Evolutionary conservation across 2,888 invertebrate species (phyloP).

Genomic region (Zhuqinia jingwanae): DNA sequence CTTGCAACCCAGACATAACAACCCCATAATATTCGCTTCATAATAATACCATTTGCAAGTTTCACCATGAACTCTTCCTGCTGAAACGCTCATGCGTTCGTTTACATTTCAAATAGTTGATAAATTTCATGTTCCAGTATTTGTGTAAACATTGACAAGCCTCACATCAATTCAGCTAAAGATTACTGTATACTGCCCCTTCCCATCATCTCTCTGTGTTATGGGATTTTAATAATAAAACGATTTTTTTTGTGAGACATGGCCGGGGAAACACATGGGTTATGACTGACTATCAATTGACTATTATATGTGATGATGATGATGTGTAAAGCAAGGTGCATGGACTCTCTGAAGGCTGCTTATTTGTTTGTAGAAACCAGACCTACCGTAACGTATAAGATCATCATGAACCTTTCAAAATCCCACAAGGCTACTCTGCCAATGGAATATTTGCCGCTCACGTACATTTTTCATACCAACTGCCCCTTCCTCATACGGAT

Average conservation of each 20-base stretch:
- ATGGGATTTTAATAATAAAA: neutral
- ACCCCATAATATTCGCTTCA: too few species aligned
- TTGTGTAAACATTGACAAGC: neutral
- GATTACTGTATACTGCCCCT: too few species aligned
- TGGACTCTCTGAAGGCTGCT: slow-evolving; percentile 50
- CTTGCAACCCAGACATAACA: too few species aligned
- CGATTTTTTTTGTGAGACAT: neutral
- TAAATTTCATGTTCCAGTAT: neutral
- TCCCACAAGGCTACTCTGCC: slow-evolving; percentile 37
- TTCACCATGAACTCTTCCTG: neutral
- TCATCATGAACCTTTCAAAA: slow-evolving; percentile 41
- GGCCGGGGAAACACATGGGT: neutral
- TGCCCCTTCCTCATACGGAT: slow-evolving; percentile 30
- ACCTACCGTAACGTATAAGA: slow-evolving; percentile 20
- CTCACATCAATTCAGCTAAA: neutral
- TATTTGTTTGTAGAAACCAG: neutral
- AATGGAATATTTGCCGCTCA: slow-evolving; percentile 2
- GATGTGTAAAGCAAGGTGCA: slow-evolving; percentile 21
- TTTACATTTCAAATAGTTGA: neutral
- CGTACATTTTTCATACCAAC: neutral
- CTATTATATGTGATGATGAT: too few species aligned
- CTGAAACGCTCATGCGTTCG: neutral
- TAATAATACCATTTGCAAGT: too few species aligned
- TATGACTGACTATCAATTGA: neutral
- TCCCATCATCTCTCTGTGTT: neutral